Evolutionary conservation across 1,140 invertebrate species (phyloP), one percentile per base, ranked within the genome.

Genomic region (Campoletis sonorensis): DNA sequence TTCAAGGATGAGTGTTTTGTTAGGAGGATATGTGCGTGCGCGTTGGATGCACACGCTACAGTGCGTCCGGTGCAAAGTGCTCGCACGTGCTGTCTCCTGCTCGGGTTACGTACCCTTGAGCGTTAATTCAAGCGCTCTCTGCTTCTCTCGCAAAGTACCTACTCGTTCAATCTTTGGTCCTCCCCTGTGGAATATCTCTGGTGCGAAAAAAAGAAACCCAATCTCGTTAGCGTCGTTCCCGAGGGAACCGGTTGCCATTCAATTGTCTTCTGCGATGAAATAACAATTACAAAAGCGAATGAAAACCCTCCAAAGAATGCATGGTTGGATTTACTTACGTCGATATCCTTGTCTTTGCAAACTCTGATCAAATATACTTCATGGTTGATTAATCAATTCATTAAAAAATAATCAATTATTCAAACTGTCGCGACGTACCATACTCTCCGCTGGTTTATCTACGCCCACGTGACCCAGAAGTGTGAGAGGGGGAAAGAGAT

Each of bases 121-220:
- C 75, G 75, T 77, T 77, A 77, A 77, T 77, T 77, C 75, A 54
- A 77, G 72, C 72, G 72, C 72, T 75, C 72, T 73, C 45, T 58
- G 23, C 26, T 58, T 13, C 23, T 67, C 61, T 23, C 61, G 26
- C 3, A 23, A 23, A 11, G 49, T 40, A 64, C 75, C 51, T 64
- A 37, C 75, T 77, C 75, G 26, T 40, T 27, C 54, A 37, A 77
- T 77, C 75, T 64, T 30, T 37, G 11, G 54, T 61, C 23, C 49
- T 30, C 71, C 40, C 68, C 23, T 71, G 4, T 18, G 27, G 27
- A 4, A 33, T 15, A 37, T 37, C 68, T 37, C 3, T 40, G 0
- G 15, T 18, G 21, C 23, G n/a, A 26, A 26, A 67, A 15, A 26
- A 27, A 67, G 23, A 67, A 67, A 23, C 61, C 23, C 61, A 15